Evolutionary conservation across 2,113 vertebrate species (phyloP).

Genomic region (Cygnus buccinator): DNA sequence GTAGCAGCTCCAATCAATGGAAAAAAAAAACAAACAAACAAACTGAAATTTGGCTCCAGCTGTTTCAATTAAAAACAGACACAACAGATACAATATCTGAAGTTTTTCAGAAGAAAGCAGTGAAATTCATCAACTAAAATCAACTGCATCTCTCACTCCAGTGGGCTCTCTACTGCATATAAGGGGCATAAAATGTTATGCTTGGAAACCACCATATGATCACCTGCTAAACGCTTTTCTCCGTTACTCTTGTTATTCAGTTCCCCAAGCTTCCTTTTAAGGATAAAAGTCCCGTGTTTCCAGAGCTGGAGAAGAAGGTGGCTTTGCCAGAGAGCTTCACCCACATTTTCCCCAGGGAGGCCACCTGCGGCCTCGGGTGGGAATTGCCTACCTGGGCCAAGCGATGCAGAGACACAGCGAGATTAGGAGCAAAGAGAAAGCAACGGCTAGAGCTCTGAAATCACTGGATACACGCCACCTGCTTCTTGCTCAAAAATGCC

Average conservation of each 20-base stretch:
- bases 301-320: background rate
- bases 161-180: background rate
- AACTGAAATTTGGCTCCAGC: background rate
- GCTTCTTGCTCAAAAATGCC: background rate
- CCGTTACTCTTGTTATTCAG: background rate
- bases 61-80: conserved; percentile 7
- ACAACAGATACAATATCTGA: background rate
- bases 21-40: background rate
- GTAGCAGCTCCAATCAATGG: background rate
- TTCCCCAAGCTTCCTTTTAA: background rate
- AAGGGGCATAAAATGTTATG: background rate
- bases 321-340: background rate
- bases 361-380: background rate
- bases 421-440: background rate
- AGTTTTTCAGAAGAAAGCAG: background rate
- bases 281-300: background rate
- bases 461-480: rapidly evolving
- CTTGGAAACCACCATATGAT: background rate
- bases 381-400: background rate
- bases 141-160: background rate
- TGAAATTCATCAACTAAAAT: conserved; percentile 6
- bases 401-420: background rate
- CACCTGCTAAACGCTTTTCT: background rate
- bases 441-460: background rate
- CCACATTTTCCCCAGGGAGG: background rate